These are phyloP conservation scores for Chalcosyrphus nemorum DNA, from an alignment of 2,888 invertebrate species.

Conservation along the genomic window DNA sequence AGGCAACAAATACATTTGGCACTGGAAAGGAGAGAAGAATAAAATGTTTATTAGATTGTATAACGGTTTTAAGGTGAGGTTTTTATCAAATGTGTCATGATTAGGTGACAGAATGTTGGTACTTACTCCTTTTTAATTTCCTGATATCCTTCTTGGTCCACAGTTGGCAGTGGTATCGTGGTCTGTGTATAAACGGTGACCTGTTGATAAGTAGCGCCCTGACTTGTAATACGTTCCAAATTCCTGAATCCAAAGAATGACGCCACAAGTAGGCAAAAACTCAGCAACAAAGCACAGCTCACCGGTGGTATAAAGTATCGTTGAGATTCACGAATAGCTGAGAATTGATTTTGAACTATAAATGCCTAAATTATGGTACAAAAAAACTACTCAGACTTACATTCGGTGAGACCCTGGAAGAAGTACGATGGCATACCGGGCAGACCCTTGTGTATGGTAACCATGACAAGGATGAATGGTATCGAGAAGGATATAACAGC, in stretches of 20 bases:
- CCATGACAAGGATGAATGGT: slow-evolving; percentile 78
- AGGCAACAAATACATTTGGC: slow-evolving; percentile 82
- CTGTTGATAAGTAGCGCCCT: slow-evolving; percentile 17
- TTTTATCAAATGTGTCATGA: not conserved
- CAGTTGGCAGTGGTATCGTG: slow-evolving; percentile 5
- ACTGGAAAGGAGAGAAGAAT: slow-evolving; percentile 74
- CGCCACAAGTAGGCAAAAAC: slow-evolving; percentile 77
- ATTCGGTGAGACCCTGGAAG: slow-evolving; percentile 80
- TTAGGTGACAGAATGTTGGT: too few relatives aligned
- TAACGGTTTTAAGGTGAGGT: too few relatives aligned
- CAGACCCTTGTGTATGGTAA: slow-evolving; percentile 79
- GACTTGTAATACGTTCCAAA: slow-evolving; percentile 74
- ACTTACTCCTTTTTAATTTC: slow-evolving; percentile 80
- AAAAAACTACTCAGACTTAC: slow-evolving; percentile 73
- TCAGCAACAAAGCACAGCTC: slow-evolving; percentile 76
- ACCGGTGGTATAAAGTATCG: slow-evolving; percentile 81
- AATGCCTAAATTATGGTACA: not conserved
- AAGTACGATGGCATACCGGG: slow-evolving; percentile 82
- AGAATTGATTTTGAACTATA: slow-evolving; percentile 23
- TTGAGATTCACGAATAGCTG: slow-evolving; percentile 80
- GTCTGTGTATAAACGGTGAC: slow-evolving; percentile 33
- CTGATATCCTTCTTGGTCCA: slow-evolving; percentile 77
- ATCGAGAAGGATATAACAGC: slow-evolving; percentile 76
- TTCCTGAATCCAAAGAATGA: slow-evolving; percentile 81
- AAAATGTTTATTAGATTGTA: not conserved